Base-by-base conservation (phyloP, 1,140 invertebrate genomes). In the Pararge aegeria region DNA sequence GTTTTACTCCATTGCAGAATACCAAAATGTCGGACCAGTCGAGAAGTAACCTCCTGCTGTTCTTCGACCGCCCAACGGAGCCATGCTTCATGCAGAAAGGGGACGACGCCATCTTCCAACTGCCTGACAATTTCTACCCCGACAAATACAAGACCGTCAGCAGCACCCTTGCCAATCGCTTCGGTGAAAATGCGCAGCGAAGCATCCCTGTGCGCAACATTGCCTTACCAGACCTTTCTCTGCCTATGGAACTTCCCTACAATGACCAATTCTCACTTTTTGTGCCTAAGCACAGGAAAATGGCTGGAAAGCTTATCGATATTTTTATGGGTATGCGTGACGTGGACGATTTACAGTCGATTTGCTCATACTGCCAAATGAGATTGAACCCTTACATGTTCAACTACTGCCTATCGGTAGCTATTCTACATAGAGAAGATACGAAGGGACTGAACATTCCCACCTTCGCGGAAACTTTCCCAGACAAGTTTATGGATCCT, bases 31-130 rank as follows among this genome's bases (percentile, higher is more conserved):
- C 63, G 73, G 29, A 40, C 30, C 65, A 69, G 29, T 24, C 54
- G 21, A 86, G 78, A 48, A 62, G 70, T 20, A 69, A 82, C 40
- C 68, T 87, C 13, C 65, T 87, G 44, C 89, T 93, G 58, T 91
- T 96, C 29, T 95, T 95, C 83, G 94, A 96, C 78, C 93, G 95
- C 7, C 95, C 95, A 4, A 90, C 91, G 15, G 95, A 96, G 80
- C 95, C 95, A 0, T 91, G 94, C 38, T 95, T 95, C 75, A 92
- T 94, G 68, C 92, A 93, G 29, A 95, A 95, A 80, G 94, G 94
- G 37, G 87, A 92, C 0, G 88, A 93, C 3, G 49, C 55, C 5
- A 42, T 52, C 48, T 53, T 69, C 1, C 52, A 65, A 15, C 20
- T 68, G 50, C 66, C 66, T 13, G 19, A 48, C 0, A 52, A 57